These are phyloP conservation scores for Thaumatotibia leucotreta DNA, from an alignment of 1,140 invertebrate genomes.

Conservation along the genomic window DNA sequence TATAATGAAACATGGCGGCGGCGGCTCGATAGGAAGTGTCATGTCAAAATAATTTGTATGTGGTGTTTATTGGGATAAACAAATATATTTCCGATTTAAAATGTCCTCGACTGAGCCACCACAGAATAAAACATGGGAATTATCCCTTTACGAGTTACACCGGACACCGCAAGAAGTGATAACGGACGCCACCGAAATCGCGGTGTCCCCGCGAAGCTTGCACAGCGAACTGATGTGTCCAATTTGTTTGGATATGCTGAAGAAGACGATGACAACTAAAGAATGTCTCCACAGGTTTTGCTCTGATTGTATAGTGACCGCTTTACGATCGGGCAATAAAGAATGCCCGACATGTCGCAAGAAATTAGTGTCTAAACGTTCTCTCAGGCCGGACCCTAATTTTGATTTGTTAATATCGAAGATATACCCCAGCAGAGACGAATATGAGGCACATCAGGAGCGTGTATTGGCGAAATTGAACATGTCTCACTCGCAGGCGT, in stretches of 20 bases:
- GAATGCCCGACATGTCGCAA: conserved; percentile 99
- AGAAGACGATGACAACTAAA: conserved; percentile 99
- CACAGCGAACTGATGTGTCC: conserved; percentile 99
- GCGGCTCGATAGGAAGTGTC: conserved; percentile 31
- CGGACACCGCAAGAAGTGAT: conserved; percentile 94
- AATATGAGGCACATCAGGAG: conserved; percentile 98
- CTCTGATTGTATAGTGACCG: conserved; percentile 99
- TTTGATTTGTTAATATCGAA: conserved; percentile 98
- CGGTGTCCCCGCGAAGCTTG: conserved; percentile 95
- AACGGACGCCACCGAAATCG: conserved; percentile 96
- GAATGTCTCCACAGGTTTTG: conserved; percentile 99
- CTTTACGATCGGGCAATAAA: conserved; percentile 98
- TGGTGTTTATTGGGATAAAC: conserved; percentile 17
- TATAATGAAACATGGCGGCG: conserved; percentile 57
- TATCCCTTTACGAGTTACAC: conserved; percentile 96
- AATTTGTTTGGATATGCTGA: conserved; percentile 99
- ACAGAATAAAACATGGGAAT: conserved; percentile 97
- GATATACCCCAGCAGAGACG: conserved; percentile 98
- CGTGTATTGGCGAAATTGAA: conserved; percentile 95
- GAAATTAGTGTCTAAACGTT: conserved; percentile 98
- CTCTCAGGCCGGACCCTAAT: conserved; percentile 97
- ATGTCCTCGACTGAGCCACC: conserved; percentile 68
- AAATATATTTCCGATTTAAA: conserved; percentile 26
- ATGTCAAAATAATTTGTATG: conserved; percentile 29
- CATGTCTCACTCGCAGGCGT: conserved; percentile 94